phyloP scores from a whole-genome alignment of 2,113 vertebrate species.

The Mola mola region DNA sequence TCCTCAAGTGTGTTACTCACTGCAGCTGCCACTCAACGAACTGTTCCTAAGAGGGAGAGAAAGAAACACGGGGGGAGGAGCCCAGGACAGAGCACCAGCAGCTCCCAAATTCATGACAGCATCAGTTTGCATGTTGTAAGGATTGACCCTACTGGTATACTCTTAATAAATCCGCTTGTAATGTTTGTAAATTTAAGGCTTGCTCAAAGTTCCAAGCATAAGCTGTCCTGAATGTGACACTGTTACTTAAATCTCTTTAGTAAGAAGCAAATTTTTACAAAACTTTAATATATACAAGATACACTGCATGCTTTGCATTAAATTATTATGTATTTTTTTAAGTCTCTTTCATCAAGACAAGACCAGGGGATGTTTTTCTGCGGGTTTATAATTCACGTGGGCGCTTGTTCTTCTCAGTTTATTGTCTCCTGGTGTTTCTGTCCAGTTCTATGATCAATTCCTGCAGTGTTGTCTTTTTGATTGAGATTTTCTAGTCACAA shows the following conservation, averaged over 20 bases:
- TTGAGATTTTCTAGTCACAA: constrained; percentile 31
- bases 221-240: not conserved
- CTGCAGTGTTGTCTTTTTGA: constrained; percentile 45
- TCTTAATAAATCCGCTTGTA: constrained; percentile 28
- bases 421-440: constrained; percentile 36
- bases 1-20: too few species aligned
- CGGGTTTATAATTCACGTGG: constrained; percentile 32
- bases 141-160: constrained; percentile 20
- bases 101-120: too few species aligned
- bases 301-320: too few species aligned
- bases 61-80: too few species aligned
- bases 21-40: too few species aligned
- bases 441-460: constrained; percentile 46
- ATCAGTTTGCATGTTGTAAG: constrained; percentile 33
- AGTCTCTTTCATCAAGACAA: constrained; percentile 48
- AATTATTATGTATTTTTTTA: too few species aligned
- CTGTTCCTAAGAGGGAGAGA: too few species aligned
- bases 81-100: too few species aligned
- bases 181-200: constrained; percentile 20
- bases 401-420: constrained; percentile 33
- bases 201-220: constrained; percentile 13
- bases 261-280: constrained; percentile 4
- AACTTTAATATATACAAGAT: too few species aligned
- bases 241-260: not conserved
- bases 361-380: constrained; percentile 50